phyloP scores from a whole-genome alignment of 2,888 invertebrate genomes.

The Cremastobaeus sp. region DNA sequence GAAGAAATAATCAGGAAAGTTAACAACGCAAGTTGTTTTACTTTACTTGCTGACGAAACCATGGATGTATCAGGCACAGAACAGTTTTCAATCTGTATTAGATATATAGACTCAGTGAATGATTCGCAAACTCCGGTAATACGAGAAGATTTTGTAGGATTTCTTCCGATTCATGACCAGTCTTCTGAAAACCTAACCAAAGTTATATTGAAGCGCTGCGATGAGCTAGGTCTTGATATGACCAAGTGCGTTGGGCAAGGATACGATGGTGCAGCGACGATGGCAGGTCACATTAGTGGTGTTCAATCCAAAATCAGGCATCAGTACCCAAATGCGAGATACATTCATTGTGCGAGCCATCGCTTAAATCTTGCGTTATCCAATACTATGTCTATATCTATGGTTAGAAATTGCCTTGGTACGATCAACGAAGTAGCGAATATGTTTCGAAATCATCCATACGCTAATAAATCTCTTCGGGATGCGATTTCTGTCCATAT shows the following conservation, averaged over 20 bases:
- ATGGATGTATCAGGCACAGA: slow-evolving; percentile 10
- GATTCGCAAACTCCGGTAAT: slow-evolving; percentile 1
- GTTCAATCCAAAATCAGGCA: slow-evolving; percentile 65
- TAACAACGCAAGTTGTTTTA: slow-evolving; percentile 2
- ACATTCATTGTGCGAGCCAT: slow-evolving; percentile 64
- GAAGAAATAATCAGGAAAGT: not conserved
- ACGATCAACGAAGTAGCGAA: slow-evolving; percentile 9
- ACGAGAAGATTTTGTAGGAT: slow-evolving; percentile 20
- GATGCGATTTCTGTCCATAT: slow-evolving; percentile 2
- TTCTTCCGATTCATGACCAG: slow-evolving; percentile 15
- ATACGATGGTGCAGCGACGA: slow-evolving; percentile 67
- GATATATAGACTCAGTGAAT: slow-evolving; percentile 11
- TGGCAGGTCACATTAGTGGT: slow-evolving; percentile 67
- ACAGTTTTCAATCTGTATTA: slow-evolving; percentile 10
- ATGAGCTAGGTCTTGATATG: slow-evolving; percentile 26
- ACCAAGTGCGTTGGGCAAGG: slow-evolving; percentile 64
- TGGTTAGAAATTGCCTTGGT: slow-evolving; percentile 10
- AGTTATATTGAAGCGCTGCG: slow-evolving; percentile 8
- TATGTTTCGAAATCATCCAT: slow-evolving; percentile 19
- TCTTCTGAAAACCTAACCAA: slow-evolving; percentile 15
- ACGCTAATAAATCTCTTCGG: slow-evolving; percentile 24
- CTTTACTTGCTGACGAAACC: slow-evolving; percentile 10
- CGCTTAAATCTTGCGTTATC: slow-evolving; percentile 65
- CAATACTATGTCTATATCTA: slow-evolving; percentile 15
- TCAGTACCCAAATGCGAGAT: slow-evolving; percentile 63